Evolutionary conservation across 2,797 vertebrate genomes (phyloP), one percentile per base, ranked within the genome.

Genomic region (Nothura maculosa): DNA sequence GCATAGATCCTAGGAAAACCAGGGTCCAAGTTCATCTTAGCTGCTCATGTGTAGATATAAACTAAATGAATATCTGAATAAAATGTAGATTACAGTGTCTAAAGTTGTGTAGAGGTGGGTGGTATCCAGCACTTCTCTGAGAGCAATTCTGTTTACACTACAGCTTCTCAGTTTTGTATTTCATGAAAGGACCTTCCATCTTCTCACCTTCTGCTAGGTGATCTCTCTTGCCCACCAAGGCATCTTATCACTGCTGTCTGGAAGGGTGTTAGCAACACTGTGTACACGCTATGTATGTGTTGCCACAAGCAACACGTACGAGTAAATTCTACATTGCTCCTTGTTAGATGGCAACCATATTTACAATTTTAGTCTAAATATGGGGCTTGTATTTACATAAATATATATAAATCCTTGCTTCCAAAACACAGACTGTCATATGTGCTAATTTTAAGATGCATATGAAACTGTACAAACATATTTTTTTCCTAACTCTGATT

Each of bases 251-350:
- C 9, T 25, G 80, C 90, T 95, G 87, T 93, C 89, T 79, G 80
- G 74, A 85, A 92, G 92, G 75, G 93, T 79, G 92, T 88, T 4
- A 81, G 85, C 91, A 96, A 96, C 88, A 96, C 68, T 32, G 72
- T 21, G 68, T 84, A 85, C 7, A 75, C 79, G 45, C 54, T 9
- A 12, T 2, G 3, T 4, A 50, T 55, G 69, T 0, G 3, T 14
- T 3, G n/a, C 16, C 58, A 94, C 87, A 89, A 89, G 92, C 68
- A 81, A 82, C n/a, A n/a, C n/a, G n/a, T n/a, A 73, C 1, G 2
- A 45, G 78, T 32, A 84, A 45, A 81, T 43, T 88, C 79, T 18
- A 36, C 8, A 32, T 32, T 58, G 20, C 4, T 77, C 68, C 5
- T 15, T 68, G 90, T 75, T 86, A 86, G 79, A 17, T 43, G 72